Conservation (phyloP, 2,888 invertebrate species). For the Lycocerus yunnanus region DNA sequence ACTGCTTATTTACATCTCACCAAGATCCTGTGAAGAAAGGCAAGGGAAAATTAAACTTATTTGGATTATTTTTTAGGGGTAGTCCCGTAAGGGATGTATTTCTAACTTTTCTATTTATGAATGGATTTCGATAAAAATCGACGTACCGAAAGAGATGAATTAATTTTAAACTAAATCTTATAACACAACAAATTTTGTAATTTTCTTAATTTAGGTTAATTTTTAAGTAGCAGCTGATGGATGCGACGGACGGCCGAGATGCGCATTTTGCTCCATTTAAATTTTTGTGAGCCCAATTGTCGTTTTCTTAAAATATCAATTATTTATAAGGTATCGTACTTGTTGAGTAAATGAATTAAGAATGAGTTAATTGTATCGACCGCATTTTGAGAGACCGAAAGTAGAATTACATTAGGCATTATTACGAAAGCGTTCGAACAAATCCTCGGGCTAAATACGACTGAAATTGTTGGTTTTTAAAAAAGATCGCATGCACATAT, state of each 20-base stretch:
- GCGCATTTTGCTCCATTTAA: not conserved
- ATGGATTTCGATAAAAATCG: too few relatives aligned
- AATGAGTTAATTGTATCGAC: not conserved
- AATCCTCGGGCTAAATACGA: constrained; percentile 4
- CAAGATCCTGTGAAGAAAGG: too few relatives aligned
- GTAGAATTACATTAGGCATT: not conserved
- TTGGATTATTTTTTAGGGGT: too few relatives aligned
- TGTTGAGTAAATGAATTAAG: not conserved
- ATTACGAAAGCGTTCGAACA: constrained; percentile 4
- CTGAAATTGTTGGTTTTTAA: not conserved
- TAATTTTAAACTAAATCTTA: too few relatives aligned
- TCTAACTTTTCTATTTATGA: too few relatives aligned
- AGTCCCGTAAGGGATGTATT: too few relatives aligned
- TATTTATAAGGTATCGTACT: not conserved
- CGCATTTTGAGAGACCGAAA: not conserved
- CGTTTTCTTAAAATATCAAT: not conserved
- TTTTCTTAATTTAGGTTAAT: too few relatives aligned
- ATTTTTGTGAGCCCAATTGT: not conserved
- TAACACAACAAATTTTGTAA: too few relatives aligned
- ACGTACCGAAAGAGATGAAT: too few relatives aligned
- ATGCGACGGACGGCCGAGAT: not conserved
- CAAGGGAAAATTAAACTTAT: too few relatives aligned
- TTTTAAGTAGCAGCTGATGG: too few relatives aligned
- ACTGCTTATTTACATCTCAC: too few relatives aligned
- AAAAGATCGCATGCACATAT: constrained; percentile 15